Evolutionary conservation across 2,888 invertebrate species (phyloP).

Genomic region (Gastracanthus pulcherrimus): DNA sequence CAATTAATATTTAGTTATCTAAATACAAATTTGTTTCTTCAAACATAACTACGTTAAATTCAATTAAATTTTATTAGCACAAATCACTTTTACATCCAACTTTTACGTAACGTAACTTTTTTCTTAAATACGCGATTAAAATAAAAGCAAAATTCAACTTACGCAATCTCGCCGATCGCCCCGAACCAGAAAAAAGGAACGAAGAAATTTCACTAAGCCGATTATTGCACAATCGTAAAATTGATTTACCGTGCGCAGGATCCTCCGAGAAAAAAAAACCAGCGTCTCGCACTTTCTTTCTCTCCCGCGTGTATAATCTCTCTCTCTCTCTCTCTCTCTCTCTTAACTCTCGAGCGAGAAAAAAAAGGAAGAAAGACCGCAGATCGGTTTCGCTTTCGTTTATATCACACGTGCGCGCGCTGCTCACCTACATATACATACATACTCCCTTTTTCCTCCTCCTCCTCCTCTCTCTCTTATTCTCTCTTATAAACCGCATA

Average conservation of each 20-base stretch:
- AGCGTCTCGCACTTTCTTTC: constrained; percentile 38
- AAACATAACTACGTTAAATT: no score
- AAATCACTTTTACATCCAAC: not conserved
- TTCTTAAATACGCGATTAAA: not conserved
- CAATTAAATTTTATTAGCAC: not conserved
- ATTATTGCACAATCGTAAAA: constrained; percentile 47
- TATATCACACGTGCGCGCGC: constrained; percentile 42
- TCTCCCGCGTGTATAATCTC: not conserved
- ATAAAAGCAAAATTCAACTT: not conserved
- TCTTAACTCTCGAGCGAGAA: not conserved
- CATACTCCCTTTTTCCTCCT: not conserved
- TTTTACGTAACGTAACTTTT: not conserved
- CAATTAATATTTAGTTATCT: no score
- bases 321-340: not conserved
- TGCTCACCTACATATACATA: no score
- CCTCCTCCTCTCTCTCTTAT: constrained; percentile 1
- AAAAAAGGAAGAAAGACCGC: not conserved
- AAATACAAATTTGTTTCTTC: no score
- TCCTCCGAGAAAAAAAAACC: constrained; percentile 17
- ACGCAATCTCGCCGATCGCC: not conserved
- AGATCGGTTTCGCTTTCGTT: constrained; percentile 35
- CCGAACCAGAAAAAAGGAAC: not conserved
- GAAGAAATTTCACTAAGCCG: constrained; percentile 14
- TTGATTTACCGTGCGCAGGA: constrained; percentile 35
- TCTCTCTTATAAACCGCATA: not conserved